Evolutionary conservation across 2,888 invertebrate species (phyloP).

Genomic region (Fragum fragum): DNA sequence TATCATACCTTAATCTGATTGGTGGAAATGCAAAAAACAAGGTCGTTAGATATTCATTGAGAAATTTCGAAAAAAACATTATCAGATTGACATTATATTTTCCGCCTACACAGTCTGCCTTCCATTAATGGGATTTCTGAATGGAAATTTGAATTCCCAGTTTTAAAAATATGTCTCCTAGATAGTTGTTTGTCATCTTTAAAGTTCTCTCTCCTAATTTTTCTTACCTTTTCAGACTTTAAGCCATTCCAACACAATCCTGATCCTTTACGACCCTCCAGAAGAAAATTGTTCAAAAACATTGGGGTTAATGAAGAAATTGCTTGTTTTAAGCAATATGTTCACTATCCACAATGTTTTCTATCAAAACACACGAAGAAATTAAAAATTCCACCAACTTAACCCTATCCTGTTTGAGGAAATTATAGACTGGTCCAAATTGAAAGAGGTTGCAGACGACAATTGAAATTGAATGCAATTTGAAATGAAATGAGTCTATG

Average conservation of each 20-base stretch:
- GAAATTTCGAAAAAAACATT: neutral
- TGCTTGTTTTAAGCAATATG: too few relatives aligned
- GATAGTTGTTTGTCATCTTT: neutral
- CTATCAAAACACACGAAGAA: too few relatives aligned
- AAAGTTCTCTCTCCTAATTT: neutral
- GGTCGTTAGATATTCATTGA: constrained; percentile 2
- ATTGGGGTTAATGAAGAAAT: constrained; percentile 11
- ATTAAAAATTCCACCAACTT: too few relatives aligned
- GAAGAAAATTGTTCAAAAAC: neutral
- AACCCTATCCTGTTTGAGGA: too few relatives aligned
- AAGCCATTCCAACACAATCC: neutral
- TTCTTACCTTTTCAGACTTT: neutral
- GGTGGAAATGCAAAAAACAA: constrained; percentile 11
- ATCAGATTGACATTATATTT: constrained; percentile 14
- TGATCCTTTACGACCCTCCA: neutral
- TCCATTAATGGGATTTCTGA: constrained; percentile 11
- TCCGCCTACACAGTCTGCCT: constrained; percentile 13
- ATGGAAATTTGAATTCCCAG: neutral
- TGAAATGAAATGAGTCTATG: too few relatives aligned
- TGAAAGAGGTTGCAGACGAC: too few relatives aligned
- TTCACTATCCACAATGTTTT: neutral
- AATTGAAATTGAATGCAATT: too few relatives aligned
- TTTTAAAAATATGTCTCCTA: neutral
- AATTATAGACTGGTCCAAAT: too few relatives aligned
- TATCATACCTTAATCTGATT: constrained; percentile 1